A percentile compares a stretch with the other conserved stretches of the same genome.
Conservation (phyloP, 2,888 invertebrate genomes). For the Heliconius cydno region DNA sequence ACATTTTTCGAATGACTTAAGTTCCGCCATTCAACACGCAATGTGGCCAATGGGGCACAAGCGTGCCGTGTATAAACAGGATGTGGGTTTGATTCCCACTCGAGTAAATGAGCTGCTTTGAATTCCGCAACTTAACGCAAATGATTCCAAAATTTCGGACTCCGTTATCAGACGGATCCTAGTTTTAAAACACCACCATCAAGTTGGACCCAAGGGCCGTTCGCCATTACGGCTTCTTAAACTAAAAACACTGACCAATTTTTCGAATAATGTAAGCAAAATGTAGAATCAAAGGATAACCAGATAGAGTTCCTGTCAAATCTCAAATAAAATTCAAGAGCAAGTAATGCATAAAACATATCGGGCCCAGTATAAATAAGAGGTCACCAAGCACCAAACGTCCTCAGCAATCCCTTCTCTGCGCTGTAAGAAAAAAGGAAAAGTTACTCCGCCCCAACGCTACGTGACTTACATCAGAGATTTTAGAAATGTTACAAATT, state of each 20-base stretch:
- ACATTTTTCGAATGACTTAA: no score
- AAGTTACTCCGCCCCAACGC: not conserved
- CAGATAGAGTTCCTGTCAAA: not conserved
- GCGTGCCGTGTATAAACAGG: no score
- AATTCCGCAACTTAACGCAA: no score
- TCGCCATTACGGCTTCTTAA: no score
- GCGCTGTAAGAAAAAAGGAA: not conserved
- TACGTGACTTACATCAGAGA: slow-evolving; percentile 7
- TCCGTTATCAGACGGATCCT: no score
- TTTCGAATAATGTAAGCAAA: not conserved
- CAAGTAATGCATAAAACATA: slow-evolving; percentile 22
- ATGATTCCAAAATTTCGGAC: no score
- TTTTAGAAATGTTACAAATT: not conserved
- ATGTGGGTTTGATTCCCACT: no score
- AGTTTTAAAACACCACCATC: no score
- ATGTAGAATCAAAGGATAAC: not conserved
- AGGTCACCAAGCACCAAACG: not conserved
- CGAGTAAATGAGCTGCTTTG: no score
- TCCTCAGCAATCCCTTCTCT: slow-evolving; percentile 11
- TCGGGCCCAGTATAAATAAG: not conserved
- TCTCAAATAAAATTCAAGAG: slow-evolving; percentile 4
- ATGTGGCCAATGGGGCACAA: no score
- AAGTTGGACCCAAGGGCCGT: no score
- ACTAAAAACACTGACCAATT: not conserved
- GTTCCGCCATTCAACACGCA: no score